Evolutionary conservation across 2,888 invertebrate genomes (phyloP), one percentile per base, ranked within the genome.

Genomic region (Apoda limacodes): DNA sequence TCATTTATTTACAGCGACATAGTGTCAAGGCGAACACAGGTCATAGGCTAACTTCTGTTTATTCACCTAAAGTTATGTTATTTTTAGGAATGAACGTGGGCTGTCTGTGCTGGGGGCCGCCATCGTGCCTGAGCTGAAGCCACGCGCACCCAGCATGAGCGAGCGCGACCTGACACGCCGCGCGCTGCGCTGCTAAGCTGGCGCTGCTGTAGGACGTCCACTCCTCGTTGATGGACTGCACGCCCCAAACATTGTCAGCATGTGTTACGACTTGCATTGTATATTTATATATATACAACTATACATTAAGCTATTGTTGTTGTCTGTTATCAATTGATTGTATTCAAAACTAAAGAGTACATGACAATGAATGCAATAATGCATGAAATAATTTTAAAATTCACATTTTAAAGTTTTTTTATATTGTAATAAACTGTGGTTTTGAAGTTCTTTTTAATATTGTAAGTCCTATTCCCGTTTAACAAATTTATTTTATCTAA

Each of bases 121-220:
- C 43, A 83, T 84, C 46, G 69, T 82, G 32, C 83, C 83, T 2
- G 83, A 82, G 59, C 61, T 69, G 45, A 84, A 84, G 58, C 83
- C 83, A 31, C 68, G 82, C 41, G 82, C 74, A 46, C 83, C 80
- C 42, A 82, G 83, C 36, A 83, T 83, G 82, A 82, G 82, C 52
- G 83, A 84, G 62, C 67, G 82, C 27, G 83, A 84, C 58, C 65
- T 83, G 20, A 83, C 83, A 31, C 66, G 60, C 55, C 60, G 42
- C 51, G 62, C 21, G n/a, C 36, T 30, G 5, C 33, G 32, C 19
- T 22, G 13, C 13, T 26, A 34, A 21, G n/a, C 21, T 12, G 17
- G 17, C 5, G 17, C 17, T 17, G 17, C 17, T 6, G 5, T 50
- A 52, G 42, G 57, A 52, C 40, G 40, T 46, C 39, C 47, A 45